Evolutionary conservation across 2,113 vertebrate species (phyloP).

Genomic region (Crotalus horridus): DNA sequence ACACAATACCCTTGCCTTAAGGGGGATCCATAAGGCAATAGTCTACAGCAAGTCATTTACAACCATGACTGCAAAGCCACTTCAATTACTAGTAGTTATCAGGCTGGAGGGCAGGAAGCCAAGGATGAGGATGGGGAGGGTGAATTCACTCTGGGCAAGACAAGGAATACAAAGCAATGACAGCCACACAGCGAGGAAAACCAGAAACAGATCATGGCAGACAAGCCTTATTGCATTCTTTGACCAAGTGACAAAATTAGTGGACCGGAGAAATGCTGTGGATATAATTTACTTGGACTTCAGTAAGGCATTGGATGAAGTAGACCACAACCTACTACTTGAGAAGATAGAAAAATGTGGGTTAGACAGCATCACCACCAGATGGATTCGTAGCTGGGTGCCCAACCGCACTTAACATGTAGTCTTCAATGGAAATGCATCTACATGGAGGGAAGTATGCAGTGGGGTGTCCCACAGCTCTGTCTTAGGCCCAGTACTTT

Average conservation of each 20-base stretch:
- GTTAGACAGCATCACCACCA: neutral
- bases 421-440: neutral
- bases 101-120: neutral
- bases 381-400: neutral
- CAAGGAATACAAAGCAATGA: neutral
- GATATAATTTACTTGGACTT: neutral
- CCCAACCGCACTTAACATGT: neutral
- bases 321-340: neutral
- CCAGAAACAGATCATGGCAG: neutral
- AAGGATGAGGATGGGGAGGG: neutral
- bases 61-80: neutral
- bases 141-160: neutral
- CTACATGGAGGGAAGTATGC: neutral
- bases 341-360: neutral
- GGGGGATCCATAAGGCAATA: neutral
- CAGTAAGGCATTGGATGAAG: neutral
- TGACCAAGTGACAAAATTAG: neutral
- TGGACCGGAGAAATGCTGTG: neutral
- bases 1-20: neutral
- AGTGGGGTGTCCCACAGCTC: neutral
- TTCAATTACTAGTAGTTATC: neutral
- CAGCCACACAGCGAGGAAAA: neutral
- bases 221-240: neutral
- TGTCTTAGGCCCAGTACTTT: neutral
- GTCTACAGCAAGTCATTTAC: neutral